phyloP scores from a whole-genome alignment of 2,113 vertebrate species.

The Rousettus leschenaultii region DNA sequence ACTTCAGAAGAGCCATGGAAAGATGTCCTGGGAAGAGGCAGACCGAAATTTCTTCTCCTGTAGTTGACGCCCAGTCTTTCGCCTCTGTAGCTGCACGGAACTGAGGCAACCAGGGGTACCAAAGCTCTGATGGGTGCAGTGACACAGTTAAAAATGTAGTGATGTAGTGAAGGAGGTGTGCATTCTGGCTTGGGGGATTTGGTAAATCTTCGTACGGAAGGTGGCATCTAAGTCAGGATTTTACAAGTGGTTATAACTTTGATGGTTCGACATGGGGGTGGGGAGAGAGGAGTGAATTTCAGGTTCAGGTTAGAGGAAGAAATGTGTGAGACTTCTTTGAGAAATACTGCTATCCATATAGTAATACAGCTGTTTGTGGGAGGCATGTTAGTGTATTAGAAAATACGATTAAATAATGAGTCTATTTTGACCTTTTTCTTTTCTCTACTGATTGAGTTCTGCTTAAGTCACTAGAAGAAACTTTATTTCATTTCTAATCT shows the following conservation, averaged over 20 bases:
- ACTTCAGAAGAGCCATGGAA: background rate
- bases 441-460: conserved; percentile 47
- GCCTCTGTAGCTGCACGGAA: background rate
- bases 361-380: background rate
- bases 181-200: background rate
- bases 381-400: background rate
- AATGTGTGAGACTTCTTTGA: background rate
- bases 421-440: conserved; percentile 49
- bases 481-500: conserved; percentile 38
- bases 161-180: background rate
- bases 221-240: background rate
- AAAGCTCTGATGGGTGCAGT: background rate
- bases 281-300: background rate
- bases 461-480: conserved; percentile 41
- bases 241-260: background rate
- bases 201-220: background rate
- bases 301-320: background rate
- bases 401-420: conserved; percentile 27
- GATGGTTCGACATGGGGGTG: background rate
- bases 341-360: background rate
- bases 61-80: background rate
- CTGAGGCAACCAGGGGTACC: background rate
- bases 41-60: background rate
- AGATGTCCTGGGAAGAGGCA: background rate
- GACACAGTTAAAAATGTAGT: background rate